phyloP scores from a whole-genome alignment of 2,888 invertebrate genomes.

The Agriotes lineatus region DNA sequence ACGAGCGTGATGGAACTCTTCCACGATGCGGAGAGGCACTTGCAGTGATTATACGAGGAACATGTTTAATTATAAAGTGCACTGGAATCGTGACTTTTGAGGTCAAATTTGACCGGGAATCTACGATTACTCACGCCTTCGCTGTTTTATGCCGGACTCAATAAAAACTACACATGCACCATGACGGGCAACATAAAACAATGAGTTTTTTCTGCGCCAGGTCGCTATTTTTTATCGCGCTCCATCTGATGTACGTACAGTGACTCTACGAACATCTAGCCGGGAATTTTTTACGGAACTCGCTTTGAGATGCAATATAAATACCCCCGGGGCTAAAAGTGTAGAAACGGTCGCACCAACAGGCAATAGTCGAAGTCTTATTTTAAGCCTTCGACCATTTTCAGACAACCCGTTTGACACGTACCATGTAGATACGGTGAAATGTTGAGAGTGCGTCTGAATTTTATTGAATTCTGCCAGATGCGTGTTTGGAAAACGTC shows the following conservation, averaged over 20 bases:
- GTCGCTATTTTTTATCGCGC: conserved; percentile 4
- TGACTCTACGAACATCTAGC: conserved; percentile 10
- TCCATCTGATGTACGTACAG: conserved; percentile 12
- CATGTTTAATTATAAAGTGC: conserved; percentile 65
- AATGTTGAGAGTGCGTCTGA: too few relatives aligned
- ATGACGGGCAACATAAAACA: conserved; percentile 24
- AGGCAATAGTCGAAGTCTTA: conserved; percentile 9
- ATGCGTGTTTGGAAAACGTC: too few relatives aligned
- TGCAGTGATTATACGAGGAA: conserved; percentile 53
- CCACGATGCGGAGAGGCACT: conserved; percentile 34
- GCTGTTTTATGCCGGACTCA: conserved; percentile 48
- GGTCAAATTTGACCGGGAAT: conserved; percentile 58
- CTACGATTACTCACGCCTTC: conserved; percentile 55
- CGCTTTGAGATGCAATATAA: conserved; percentile 12
- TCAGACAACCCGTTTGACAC: conserved; percentile 12
- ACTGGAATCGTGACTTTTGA: conserved; percentile 64
- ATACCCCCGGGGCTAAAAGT: not conserved
- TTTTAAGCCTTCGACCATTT: conserved; percentile 10
- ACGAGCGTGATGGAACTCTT: conserved; percentile 33
- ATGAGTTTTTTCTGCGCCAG: conserved; percentile 9
- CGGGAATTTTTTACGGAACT: not conserved
- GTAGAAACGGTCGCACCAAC: conserved; percentile 8
- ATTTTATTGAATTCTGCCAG: too few relatives aligned
- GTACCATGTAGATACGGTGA: not conserved
- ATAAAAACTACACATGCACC: conserved; percentile 30